Conservation (phyloP, 2,113 vertebrate species). For the Brienomyrus brachyistius region DNA sequence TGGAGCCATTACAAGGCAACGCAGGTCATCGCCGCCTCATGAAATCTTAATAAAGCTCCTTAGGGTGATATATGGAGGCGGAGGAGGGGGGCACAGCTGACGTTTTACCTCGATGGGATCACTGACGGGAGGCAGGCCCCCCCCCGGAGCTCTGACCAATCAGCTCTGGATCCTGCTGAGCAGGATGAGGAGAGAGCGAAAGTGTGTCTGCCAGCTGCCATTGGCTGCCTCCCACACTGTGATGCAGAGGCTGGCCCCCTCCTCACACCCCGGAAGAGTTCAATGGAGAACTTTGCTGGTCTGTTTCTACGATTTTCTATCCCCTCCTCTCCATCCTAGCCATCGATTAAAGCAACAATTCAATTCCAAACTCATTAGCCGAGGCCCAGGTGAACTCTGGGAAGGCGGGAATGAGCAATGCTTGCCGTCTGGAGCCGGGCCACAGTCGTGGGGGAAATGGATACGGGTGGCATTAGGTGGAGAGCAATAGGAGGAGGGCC, state of each 20-base stretch:
- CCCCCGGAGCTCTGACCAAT: not conserved
- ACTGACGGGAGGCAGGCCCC: not conserved
- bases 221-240: not conserved
- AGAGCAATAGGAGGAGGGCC: not conserved
- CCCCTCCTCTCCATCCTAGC: not conserved
- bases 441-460: conserved; percentile 23
- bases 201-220: not conserved
- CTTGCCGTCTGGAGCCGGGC: conserved; percentile 9
- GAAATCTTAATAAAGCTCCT: conserved; percentile 3
- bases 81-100: not conserved
- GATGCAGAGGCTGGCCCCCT: not conserved
- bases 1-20: not conserved
- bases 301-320: conserved; percentile 4
- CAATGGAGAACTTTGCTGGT: not conserved
- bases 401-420: conserved; percentile 21
- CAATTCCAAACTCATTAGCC: conserved; percentile 23
- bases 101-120: not conserved
- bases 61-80: not conserved
- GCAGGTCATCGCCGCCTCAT: not conserved
- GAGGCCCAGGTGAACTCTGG: conserved; percentile 11
- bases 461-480: conserved; percentile 21
- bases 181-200: not conserved
- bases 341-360: conserved; percentile 30
- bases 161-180: not conserved
- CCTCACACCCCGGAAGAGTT: not conserved